Base-by-base conservation (phyloP, 1,140 invertebrate genomes). In the Macrocentrus cingulum region DNA sequence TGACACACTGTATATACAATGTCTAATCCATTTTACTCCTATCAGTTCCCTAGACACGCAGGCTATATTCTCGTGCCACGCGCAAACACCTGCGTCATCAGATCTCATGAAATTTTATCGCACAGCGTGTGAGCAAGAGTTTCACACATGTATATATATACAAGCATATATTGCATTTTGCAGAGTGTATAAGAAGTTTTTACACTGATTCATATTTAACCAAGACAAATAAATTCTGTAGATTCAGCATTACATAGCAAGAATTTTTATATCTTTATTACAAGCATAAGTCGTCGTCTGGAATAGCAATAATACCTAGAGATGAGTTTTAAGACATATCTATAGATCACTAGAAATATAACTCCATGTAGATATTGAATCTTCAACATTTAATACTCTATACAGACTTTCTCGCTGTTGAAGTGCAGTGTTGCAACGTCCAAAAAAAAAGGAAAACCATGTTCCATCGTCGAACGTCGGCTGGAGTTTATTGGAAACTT, bases 361-460 rank as follows among this genome's bases (percentile, higher is more conserved):
- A n/a, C n/a, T n/a, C n/a, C n/a, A 18, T 19, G 20, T 45, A 44
- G 46, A 54, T 68, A 69, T 65, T 68, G 64, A 67, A 71, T 70
- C 57, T 69, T 60, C 61, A 69, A 71, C 67, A 69, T 71, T 67
- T 71, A 71, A 69, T 68, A 68, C 65, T 60, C 42, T 20, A 29
- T 16, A 7, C 3, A 7, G 7, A 6, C 18, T 18, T 34, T 7
- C 29, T 34, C 11, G 29, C 29, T 34, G 6, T 7, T 34, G 29
- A 11, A 34, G 8, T 13, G 16, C 39, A 15, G 11, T 51, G 29
- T 36, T 51, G 49, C 23, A 5, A 16, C 5, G 3, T 2, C 9
- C 20, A 32, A 6, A 11, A n/a, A 2, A 50, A 7, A 13, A n/a
- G 9, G 13, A 51, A 51, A 34, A 51, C 5, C 1, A 16, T 51